Evolutionary conservation across 1,140 invertebrate genomes (phyloP), one percentile per base, ranked within the genome.

Genomic region (Calephelis nemesis): DNA sequence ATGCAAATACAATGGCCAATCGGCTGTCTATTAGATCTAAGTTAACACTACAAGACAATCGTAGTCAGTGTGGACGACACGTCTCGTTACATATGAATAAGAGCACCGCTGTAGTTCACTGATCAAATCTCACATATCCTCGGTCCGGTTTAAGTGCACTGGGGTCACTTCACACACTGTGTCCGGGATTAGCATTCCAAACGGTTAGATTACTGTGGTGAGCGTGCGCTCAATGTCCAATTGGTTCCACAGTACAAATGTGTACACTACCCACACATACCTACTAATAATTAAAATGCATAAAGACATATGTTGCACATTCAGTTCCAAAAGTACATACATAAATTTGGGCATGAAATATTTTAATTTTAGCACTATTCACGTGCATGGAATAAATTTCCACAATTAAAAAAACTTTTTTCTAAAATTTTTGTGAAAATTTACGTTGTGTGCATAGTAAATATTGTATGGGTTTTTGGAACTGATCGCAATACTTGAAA

Each of bases 161-260:
- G 69, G 74, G 63, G 67, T 78, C 83, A 87, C 83, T 83, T 82
- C 85, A 85, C 85, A 84, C 81, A 66, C 75, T 77, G 77, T 78
- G 76, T 79, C 71, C 79, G 76, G 83, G 78, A 82, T 85, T 84
- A 85, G 85, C 85, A 85, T 84, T 82, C 81, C 81, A 88, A 82
- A 85, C 83, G 69, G 84, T 87, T 87, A 86, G 84, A 71, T 62
- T 73, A 82, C 84, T 85, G 84, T 85, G 86, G 86, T 86, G 83
- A 87, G 84, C 85, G 63, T 52, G 65, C 64, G 83, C 83, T 86
- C 85, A 88, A 73, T 68, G 83, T 85, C 79, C 78, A 76, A 81
- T n/a, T 69, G 73, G 80, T 85, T 83, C 84, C 86, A 87, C 85
- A 85, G 85, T 73, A 62, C 6, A 67, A 67, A 65, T 74, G 72